Evolutionary conservation across 92 coral and sea anemone genomes (phyloP).

Genomic region (Pocillopora meandrina): DNA sequence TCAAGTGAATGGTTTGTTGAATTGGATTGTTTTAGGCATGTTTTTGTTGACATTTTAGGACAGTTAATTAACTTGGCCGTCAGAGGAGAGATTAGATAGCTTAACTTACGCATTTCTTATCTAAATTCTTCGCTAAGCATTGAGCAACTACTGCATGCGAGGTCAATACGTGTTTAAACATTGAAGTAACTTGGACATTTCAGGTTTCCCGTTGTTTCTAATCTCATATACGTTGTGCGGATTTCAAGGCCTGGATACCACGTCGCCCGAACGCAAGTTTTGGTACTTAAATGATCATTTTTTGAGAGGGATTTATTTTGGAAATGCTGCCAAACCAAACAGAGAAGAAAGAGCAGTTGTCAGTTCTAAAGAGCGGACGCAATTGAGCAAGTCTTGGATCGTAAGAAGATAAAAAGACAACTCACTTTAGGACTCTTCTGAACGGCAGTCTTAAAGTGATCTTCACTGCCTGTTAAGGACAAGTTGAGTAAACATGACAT

Average conservation of each 20-base stretch:
- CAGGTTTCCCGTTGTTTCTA: background rate
- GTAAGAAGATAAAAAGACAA: too few species aligned
- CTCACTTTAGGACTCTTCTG: too few species aligned
- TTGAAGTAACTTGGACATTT: background rate
- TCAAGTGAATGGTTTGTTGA: constrained; percentile 19
- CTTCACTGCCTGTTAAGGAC: too few species aligned
- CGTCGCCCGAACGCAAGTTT: background rate
- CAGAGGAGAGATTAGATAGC: constrained; percentile 1
- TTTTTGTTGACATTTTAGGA: constrained; percentile 14
- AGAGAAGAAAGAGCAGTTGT: background rate
- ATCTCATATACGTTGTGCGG: background rate
- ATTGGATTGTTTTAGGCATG: background rate
- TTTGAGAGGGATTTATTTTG: background rate
- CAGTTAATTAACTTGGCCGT: constrained; percentile 21
- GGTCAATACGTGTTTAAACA: background rate
- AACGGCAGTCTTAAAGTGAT: too few species aligned
- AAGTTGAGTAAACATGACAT: background rate
- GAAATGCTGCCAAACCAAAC: background rate
- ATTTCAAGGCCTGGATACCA: background rate
- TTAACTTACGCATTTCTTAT: background rate
- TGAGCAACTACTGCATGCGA: background rate
- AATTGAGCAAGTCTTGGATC: background rate
- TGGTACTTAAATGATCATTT: background rate
- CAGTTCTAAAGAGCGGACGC: background rate
- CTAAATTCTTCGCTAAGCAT: background rate